phyloP scores from a whole-genome alignment of 2,888 invertebrate species.

The Microchrysa polita region DNA sequence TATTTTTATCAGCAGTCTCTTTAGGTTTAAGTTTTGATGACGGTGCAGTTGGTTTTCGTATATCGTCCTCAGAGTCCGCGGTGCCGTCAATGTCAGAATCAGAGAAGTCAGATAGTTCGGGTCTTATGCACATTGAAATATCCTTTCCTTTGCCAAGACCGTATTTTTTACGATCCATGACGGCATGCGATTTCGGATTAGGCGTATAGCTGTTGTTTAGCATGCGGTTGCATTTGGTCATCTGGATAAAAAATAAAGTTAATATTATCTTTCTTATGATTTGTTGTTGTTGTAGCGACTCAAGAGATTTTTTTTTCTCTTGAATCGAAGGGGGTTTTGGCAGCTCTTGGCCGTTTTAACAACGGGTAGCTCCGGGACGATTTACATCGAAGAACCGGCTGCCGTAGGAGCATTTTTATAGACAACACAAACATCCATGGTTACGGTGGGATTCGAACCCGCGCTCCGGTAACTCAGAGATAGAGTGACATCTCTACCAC shows the following conservation, averaged over 20 bases:
- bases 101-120: slow-evolving; percentile 13
- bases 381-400: no score
- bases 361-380: no score
- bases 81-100: slow-evolving; percentile 10
- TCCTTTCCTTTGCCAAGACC: slow-evolving; percentile 57
- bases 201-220: background rate
- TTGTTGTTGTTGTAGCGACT: no score
- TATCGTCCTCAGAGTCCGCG: slow-evolving; percentile 9
- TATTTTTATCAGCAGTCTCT: background rate
- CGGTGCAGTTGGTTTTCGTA: slow-evolving; percentile 1
- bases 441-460: no score
- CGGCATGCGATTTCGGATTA: slow-evolving; percentile 18
- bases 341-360: no score
- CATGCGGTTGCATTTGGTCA: slow-evolving; percentile 32
- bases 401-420: no score
- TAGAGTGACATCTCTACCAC: no score
- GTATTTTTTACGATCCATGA: slow-evolving; percentile 55
- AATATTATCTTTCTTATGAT: no score
- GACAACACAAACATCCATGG: no score
- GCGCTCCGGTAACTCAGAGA: no score
- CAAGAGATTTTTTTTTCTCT: no score
- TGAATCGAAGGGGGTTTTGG: no score
- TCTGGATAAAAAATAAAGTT: background rate
- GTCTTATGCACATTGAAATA: slow-evolving; percentile 52
- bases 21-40: background rate